Percentiles rank a stretch among this genome's conserved stretches.
phyloP scores from a whole-genome alignment of 2,113 vertebrate genomes.

The Silurus asotus region DNA sequence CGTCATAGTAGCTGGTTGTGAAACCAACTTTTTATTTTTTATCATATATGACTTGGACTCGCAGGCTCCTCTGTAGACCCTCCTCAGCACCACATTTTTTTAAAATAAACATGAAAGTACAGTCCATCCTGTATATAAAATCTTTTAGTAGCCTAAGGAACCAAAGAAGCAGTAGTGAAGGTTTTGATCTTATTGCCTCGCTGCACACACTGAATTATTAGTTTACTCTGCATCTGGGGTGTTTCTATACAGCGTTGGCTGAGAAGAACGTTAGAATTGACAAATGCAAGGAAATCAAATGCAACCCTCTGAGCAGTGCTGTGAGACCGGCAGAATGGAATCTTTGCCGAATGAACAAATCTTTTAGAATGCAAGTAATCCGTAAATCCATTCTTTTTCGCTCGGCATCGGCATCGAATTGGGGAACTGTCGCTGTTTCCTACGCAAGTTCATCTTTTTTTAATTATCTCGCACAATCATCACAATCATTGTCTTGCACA shows the following conservation, averaged over 20 bases:
- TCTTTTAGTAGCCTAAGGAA: neutral
- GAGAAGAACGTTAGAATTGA: neutral
- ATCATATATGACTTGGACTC: no score
- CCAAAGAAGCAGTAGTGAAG: neutral
- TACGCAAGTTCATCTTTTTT: no score
- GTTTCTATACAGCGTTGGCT: neutral
- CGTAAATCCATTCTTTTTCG: neutral
- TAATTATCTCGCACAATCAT: no score
- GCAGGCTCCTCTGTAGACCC: no score
- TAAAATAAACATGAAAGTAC: no score
- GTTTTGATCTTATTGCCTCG: slow-evolving; percentile 42
- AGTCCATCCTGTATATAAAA: no score
- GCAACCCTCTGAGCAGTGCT: neutral
- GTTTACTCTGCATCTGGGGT: neutral
- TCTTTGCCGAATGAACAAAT: neutral
- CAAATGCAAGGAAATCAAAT: neutral
- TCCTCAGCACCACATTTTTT: no score
- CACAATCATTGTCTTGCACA: no score
- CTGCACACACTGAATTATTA: neutral
- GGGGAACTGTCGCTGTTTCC: no score
- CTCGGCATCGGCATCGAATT: no score
- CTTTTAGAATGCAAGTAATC: neutral
- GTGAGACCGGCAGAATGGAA: neutral
- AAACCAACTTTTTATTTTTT: no score
- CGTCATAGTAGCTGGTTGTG: no score